phyloP scores from a whole-genome alignment of 1,140 invertebrate species.

The Trichonephila inaurata region DNA sequence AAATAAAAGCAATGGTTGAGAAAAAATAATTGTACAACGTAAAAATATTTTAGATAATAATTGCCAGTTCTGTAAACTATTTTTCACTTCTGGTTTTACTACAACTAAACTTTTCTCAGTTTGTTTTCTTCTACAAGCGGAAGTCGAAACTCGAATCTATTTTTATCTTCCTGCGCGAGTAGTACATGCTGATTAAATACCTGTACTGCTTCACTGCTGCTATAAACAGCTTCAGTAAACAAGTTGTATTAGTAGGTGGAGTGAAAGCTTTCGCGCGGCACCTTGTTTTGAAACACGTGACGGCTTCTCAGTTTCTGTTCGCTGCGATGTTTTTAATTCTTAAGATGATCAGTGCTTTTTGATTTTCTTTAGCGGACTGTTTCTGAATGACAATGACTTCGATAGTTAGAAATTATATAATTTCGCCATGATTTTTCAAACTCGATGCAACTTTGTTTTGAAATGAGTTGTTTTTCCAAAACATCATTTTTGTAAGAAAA shows the following conservation, averaged over 20 bases:
- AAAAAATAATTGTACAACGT: neutral
- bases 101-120: conserved; percentile 32
- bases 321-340: neutral
- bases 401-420: neutral
- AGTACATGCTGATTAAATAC: conserved; percentile 70
- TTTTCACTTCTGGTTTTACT: neutral
- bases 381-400: neutral
- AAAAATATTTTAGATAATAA: neutral
- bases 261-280: conserved; percentile 52
- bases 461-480: conserved; percentile 4
- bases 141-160: conserved; percentile 67
- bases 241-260: conserved; percentile 63
- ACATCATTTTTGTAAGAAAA: neutral
- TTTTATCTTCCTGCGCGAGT: conserved; percentile 56
- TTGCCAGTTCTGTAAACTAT: neutral
- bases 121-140: conserved; percentile 63
- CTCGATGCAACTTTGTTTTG: neutral
- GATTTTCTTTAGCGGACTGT: neutral
- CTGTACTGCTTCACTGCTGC: conserved; percentile 69
- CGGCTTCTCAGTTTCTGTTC: neutral
- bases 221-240: conserved; percentile 72
- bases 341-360: neutral
- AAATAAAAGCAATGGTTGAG: neutral
- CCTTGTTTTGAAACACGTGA: conserved; percentile 50
- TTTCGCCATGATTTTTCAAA: neutral